Percentiles rank a stretch among this genome's conserved stretches.
These are phyloP conservation scores for Phymorhynchus buccinoides DNA, from an alignment of 1,140 invertebrate species.

Conservation along the genomic window DNA sequence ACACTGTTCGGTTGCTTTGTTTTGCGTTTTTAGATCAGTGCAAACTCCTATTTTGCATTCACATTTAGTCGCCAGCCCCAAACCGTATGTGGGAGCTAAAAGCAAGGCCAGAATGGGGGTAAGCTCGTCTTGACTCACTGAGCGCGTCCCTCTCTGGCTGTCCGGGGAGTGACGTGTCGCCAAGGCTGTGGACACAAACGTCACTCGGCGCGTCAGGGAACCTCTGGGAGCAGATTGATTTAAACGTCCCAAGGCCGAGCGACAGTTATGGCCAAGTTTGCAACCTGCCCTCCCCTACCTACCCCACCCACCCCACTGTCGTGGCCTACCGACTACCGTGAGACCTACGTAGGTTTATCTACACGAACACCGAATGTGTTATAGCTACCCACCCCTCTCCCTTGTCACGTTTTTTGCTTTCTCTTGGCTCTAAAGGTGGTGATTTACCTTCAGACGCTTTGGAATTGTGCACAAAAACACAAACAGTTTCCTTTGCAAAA, in stretches of 20 bases:
- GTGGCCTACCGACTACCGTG: too few relatives aligned
- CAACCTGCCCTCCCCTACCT: neutral
- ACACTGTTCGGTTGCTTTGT: too few relatives aligned
- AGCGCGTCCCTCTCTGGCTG: neutral
- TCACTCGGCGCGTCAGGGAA: neutral
- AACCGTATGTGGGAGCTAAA: neutral
- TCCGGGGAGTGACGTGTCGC: neutral
- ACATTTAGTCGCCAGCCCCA: too few relatives aligned
- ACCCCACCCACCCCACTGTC: too few relatives aligned
- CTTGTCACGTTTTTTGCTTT: too few relatives aligned
- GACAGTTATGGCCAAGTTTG: neutral
- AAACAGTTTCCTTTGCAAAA: too few relatives aligned
- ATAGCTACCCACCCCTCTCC: too few relatives aligned
- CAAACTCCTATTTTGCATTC: too few relatives aligned
- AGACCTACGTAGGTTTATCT: too few relatives aligned
- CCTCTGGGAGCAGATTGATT: slow-evolving; percentile 10
- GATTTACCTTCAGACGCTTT: neutral
- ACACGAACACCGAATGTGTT: too few relatives aligned
- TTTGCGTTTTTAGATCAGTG: too few relatives aligned
- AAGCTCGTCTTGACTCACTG: neutral
- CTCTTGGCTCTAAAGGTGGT: neutral
- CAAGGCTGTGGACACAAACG: slow-evolving; percentile 20
- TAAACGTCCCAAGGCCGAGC: slow-evolving; percentile 13
- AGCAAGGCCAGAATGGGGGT: neutral
- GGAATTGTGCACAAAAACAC: too few relatives aligned